Base-by-base conservation (phyloP, 2,113 vertebrate species). In the Muntiacus muntjak region DNA sequence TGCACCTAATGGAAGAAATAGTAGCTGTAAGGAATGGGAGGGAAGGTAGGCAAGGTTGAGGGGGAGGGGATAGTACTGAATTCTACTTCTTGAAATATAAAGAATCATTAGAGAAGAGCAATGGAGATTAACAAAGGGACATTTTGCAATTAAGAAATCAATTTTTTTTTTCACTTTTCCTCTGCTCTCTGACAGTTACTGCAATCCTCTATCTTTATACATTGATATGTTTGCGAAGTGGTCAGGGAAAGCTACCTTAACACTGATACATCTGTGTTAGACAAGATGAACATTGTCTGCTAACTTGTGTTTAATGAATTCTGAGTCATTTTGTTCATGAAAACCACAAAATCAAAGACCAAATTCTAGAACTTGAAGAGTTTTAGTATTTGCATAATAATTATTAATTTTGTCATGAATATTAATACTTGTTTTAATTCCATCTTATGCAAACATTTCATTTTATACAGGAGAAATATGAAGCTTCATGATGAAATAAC, bases 371-470 rank as follows among this genome's bases (percentile, higher is more conserved):
- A 45, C 19, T 78, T 30, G 36, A 87, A 74, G 62, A 95, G 43
- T n/a, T 83, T 96, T 54, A 76, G 50, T 89, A 94, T 74, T 95
- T 95, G 62, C 33, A n/a, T 91, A 78, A 95, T 88, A 82, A 93
- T 96, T 64, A 96, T 91, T 89, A 91, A 95, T 92, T 89, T 45
- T 93, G 3, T 52, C 52, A 78, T 97, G 55, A 94, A 83, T 95
- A 89, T 97, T 96, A 86, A 78, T 87, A 74, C 95, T 89, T 91
- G 82, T 84, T 95, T 94, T 45, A 79, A 78, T 95, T 95, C 45
- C 2, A 64, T 54, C 79, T 97, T 93, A 87, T 67, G 36, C 50
- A 97, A 93, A 96, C 2, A 93, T 91, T 57, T 95, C 40, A 79
- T 92, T 96, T 97, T 62, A 2, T 89, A 50, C 60, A 87, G 82